Percentiles rank a stretch among this genome's conserved stretches.
Evolutionary conservation across 2,888 invertebrate species (phyloP).

Genomic region (Drosophila austrosaltans): DNA sequence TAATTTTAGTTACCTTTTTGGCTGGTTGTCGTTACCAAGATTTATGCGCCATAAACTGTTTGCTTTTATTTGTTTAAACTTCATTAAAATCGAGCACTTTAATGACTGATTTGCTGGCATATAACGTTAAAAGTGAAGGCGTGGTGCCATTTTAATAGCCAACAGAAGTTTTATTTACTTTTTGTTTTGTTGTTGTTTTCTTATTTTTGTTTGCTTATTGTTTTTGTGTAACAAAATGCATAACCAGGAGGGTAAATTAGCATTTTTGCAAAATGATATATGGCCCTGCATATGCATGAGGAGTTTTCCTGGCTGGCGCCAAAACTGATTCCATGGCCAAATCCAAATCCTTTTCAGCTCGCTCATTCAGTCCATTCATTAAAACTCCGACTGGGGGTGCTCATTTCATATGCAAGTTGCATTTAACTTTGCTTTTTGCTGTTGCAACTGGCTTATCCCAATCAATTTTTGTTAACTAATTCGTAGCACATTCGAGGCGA

Average conservation of each 20-base stretch:
- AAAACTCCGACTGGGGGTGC: slow-evolving; percentile 58
- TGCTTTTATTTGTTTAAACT: slow-evolving; percentile 55
- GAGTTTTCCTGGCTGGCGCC: slow-evolving; percentile 43
- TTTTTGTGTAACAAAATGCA: slow-evolving; percentile 57
- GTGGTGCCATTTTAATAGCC: slow-evolving; percentile 63
- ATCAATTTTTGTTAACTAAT: slow-evolving; percentile 77
- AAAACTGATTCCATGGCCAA: slow-evolving; percentile 44
- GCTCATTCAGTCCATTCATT: slow-evolving; percentile 63
- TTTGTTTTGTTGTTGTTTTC: background rate
- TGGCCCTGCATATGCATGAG: slow-evolving; percentile 55
- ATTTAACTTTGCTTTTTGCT: slow-evolving; percentile 41
- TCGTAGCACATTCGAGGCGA: slow-evolving; percentile 78
- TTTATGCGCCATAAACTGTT: slow-evolving; percentile 53
- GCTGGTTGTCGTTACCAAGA: slow-evolving; percentile 29
- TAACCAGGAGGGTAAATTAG: slow-evolving; percentile 48
- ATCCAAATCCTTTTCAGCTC: slow-evolving; percentile 44
- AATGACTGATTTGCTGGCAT: slow-evolving; percentile 46
- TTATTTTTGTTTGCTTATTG: background rate
- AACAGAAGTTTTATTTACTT: slow-evolving; percentile 16
- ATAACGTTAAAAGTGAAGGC: slow-evolving; percentile 50
- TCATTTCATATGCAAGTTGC: slow-evolving; percentile 65
- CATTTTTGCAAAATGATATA: slow-evolving; percentile 63
- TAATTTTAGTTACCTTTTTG: slow-evolving; percentile 54
- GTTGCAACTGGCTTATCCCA: slow-evolving; percentile 77
- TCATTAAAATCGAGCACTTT: slow-evolving; percentile 52